Base-by-base conservation (phyloP, 1,140 invertebrate genomes). In the Drosophila virilis region DNA sequence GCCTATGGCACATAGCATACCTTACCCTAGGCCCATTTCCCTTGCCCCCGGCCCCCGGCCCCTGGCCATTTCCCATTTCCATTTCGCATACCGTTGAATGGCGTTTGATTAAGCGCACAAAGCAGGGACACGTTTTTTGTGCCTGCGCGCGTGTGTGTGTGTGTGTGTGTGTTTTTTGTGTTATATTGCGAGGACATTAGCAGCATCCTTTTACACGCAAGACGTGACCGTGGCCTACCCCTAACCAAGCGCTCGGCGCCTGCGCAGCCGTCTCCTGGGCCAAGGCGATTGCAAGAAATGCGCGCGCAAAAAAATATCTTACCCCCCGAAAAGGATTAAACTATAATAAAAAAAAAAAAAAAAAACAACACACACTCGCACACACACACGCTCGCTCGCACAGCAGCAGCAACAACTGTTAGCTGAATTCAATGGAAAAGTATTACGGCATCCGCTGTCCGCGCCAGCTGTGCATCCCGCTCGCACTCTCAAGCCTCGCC, bases 191-290 rank as follows among this genome's bases (percentile, higher is more conserved):
- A 74, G 83, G 85, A 89, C 84, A 89, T 89, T 90, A 90, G 85
- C 84, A 89, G 84, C 84, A 89, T 89, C 84, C 84, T 89, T 89
- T 89, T 88, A 88, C 84, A 77, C 67, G 71, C 61, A 70, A 74
- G 73, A 71, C 60, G 66, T 64, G 33, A 10, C 51, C 65, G 58
- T 58, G 38, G 45, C 40, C 55, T 28, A 28, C 40, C 40, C 52
- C 52, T 55, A 43, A 42, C 55, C 40, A 7, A 43, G 4, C 35
- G 61, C 52, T 54, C 64, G 70, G 83, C 84, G 84, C 84, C 78
- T 78, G 80, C 83, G 83, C 83, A 85, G 81, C 81, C 72, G 82
- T 72, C 66, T 40, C 65, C 64, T 43, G 60, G 72, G 76, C 67
- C 76, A 88, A 71, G 13, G 6, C 52, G 69, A 55, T 57, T 71